These are phyloP conservation scores for Reinhardtius hippoglossoides DNA, from an alignment of 2,113 vertebrate genomes.

Conservation along the genomic window DNA sequence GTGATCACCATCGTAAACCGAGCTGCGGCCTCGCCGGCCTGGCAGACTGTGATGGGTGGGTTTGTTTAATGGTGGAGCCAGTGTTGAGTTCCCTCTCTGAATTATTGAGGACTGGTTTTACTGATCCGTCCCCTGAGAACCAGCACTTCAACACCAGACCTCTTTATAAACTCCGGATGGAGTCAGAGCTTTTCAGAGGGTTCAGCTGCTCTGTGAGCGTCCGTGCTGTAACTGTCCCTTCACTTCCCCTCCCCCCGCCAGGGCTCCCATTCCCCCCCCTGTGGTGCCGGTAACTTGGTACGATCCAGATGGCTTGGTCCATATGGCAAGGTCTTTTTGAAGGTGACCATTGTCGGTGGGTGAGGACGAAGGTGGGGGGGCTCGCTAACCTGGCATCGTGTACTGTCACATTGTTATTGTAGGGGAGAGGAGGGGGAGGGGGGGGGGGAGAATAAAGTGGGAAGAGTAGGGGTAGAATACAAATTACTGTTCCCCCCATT, in stretches of 20 bases:
- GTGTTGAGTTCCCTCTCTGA: conserved; percentile 50
- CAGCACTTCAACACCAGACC: conserved; percentile 25
- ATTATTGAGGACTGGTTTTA: conserved; percentile 49
- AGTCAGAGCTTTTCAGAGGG: conserved; percentile 4
- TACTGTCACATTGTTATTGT: conserved; percentile 47
- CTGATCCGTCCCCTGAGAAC: conserved; percentile 50
- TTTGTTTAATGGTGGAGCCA: conserved; percentile 48
- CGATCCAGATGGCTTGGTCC: conserved; percentile 74
- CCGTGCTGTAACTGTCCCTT: conserved; percentile 16
- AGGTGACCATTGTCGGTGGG: conserved; percentile 62
- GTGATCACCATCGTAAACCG: conserved; percentile 22
- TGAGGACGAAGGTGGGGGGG: conserved; percentile 12
- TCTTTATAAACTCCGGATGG: conserved; percentile 29
- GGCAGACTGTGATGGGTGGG: conserved; percentile 23
- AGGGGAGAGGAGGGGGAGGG: neutral
- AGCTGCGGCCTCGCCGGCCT: conserved; percentile 15
- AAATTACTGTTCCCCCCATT: conserved; percentile 61
- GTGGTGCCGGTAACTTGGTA: conserved; percentile 60
- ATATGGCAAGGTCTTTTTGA: conserved; percentile 76
- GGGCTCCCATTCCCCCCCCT: conserved; percentile 20
- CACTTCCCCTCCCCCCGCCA: neutral
- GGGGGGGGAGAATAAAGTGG: neutral
- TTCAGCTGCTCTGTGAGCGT: conserved; percentile 33
- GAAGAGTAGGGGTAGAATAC: conserved; percentile 60
- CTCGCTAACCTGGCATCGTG: conserved; percentile 45